Evolutionary conservation across 1,140 invertebrate species (phyloP), one percentile per base, ranked within the genome.

Genomic region (Drosophila kepulauana): DNA sequence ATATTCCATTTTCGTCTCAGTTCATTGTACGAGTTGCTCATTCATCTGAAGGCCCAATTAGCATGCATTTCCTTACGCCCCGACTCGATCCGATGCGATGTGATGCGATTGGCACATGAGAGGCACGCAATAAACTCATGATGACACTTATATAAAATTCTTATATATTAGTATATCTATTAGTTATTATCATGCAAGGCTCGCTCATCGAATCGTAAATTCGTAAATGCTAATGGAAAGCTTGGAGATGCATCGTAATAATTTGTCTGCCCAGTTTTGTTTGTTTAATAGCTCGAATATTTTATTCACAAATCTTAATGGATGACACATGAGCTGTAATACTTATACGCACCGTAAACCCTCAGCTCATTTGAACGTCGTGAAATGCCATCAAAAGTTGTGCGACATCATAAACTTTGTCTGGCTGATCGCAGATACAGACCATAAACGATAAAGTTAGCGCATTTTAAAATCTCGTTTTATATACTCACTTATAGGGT

Each of bases 101-200:
- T 3, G 35, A 38, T 75, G 79, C 69, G 51, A 56, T 65, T 51
- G 10, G 1, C 49, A 10, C 51, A 54, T 20, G 56, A 66, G 59
- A 66, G 59, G 51, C 82, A 87, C 84, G 84, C 82, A 76, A 86
- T 48, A 71, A 75, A 46, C 72, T 80, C 66, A 82, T 87, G 82
- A 78, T 52, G 62, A 62, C 54, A 38, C 35, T n/a, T 54, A 54
- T 64, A 64, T 58, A 49, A 54, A 15, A 15, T 54, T 35, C 10
- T 49, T 57, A 10, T 58, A 57, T 52, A 58, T 57, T 58, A 38
- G 15, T 57, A 41, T n/a, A 65, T 45, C 65, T 56, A 43, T 28
- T 46, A 67, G 75, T 78, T 77, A 74, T 77, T 79, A 80, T 87
- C 82, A 78, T 74, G 77, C 79, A 88, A 87, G 75, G 57, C 79